A percentile compares a stretch with the other conserved stretches of the same genome.
phyloP scores from a whole-genome alignment of 1,140 invertebrate genomes.

The Drosophila insularis region DNA sequence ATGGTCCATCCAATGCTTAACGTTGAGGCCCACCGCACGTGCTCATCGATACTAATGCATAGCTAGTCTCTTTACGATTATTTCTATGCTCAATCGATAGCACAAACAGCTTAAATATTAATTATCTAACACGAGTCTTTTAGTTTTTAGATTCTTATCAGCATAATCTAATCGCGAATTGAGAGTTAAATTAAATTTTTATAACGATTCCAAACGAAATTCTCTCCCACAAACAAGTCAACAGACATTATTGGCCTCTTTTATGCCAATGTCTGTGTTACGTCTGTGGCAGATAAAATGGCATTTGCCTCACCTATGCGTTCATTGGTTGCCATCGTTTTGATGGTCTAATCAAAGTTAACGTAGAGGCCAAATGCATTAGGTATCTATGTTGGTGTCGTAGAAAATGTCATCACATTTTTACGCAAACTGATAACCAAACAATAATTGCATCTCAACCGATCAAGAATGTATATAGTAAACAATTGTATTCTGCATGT shows the following conservation, averaged over 20 bases:
- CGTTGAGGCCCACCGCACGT: conserved; percentile 44
- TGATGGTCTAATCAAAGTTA: neutral
- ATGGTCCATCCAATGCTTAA: conserved; percentile 15
- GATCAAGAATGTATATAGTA: neutral
- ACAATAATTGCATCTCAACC: neutral
- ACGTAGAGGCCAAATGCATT: neutral
- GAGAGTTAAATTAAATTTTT: no score
- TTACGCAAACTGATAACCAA: no score
- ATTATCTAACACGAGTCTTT: neutral
- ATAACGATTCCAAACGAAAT: no score
- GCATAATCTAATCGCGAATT: no score
- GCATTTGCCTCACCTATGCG: neutral
- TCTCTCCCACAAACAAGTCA: conserved; percentile 69
- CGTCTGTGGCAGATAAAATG: conserved; percentile 3
- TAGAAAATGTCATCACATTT: neutral
- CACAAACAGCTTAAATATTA: neutral
- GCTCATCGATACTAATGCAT: conserved; percentile 19
- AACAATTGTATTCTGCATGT: neutral
- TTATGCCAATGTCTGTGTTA: neutral
- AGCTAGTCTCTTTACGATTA: neutral
- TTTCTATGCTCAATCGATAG: conserved; percentile 8
- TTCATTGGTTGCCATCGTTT: neutral
- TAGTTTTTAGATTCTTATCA: no score
- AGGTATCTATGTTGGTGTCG: neutral
- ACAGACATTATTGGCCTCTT: conserved; percentile 58